Evolutionary conservation across 2,888 invertebrate species (phyloP).

Genomic region (Drosophila anomalipes): DNA sequence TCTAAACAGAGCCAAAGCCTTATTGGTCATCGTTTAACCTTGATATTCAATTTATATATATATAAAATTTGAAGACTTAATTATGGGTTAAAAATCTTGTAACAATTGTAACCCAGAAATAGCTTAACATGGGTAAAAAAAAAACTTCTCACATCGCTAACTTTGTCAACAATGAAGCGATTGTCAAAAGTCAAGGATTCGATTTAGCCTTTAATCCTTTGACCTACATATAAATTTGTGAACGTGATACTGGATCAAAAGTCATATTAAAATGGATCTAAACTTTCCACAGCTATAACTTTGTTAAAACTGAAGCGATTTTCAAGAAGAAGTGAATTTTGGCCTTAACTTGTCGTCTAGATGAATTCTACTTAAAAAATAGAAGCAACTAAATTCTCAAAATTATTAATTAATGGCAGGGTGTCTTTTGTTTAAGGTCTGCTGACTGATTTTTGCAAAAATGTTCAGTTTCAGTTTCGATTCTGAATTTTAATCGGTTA

Average conservation of each 20-base stretch:
- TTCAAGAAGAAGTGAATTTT: neutral
- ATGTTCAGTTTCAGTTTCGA: neutral
- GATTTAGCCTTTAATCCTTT: neutral
- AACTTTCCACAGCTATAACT: neutral
- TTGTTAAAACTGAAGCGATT: neutral
- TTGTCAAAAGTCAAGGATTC: neutral
- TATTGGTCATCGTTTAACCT: accelerated
- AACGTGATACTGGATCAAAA: neutral
- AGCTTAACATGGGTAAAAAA: neutral
- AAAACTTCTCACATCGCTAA: neutral
- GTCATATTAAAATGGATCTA: neutral
- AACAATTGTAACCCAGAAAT: neutral
- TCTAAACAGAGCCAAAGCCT: too few species aligned
- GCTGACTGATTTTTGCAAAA: neutral
- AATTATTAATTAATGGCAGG: neutral
- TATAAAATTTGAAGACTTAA: neutral
- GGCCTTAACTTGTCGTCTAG: neutral
- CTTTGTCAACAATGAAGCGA: neutral
- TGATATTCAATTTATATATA: neutral
- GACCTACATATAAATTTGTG: neutral
- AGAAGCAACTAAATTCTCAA: neutral
- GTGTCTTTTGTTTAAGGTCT: neutral
- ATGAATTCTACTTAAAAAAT: neutral
- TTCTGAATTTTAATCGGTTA: neutral
- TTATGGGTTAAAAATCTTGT: neutral